Evolutionary conservation across 2,113 vertebrate genomes (phyloP), one percentile per base, ranked within the genome.

Genomic region (Opisthocomus hoazin): DNA sequence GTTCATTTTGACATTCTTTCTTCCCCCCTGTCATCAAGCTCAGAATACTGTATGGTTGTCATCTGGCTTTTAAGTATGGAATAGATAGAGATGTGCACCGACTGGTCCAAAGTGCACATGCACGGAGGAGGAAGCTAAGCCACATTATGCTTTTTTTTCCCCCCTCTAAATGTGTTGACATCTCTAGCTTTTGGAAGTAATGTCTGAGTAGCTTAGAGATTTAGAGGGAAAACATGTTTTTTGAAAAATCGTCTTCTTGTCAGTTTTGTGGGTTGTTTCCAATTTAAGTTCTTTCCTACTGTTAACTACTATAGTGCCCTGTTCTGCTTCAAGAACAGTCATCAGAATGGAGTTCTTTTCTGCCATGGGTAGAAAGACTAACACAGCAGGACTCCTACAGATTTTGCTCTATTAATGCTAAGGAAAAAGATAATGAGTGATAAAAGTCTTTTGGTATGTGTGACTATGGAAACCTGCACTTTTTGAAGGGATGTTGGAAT

Each of bases 191-290:
- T 95, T 94, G 61, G 41, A 86, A 94, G 58, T 36, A 91, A 63
- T 5, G 5, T 87, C 87, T 84, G 48, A 89, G 61, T 81, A 56
- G 80, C 89, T 93, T n/a, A n/a, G n/a, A 45, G 61, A 93, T 94
- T 94, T 88, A 93, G 66, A 80, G 54, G 66, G 66, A 96, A 84
- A 96, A 88, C 8, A 8, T 43, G n/a, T 26, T 57, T 91, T 94
- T 61, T 89, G 80, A 84, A 83, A 94, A 93, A 87, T 65, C 64
- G 77, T 86, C 41, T 10, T 89, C 75, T 36, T 94, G 93, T 89
- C 91, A 96, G 60, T 78, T 96, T 91, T 94, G 69, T 94, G 93
- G 81, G 77, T 57, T 93, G 87, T 91, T 95, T 89, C 94, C 74
- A 96, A 56, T 75, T 96, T 80, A 39, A 89, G 73, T 90, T 94